phyloP scores from a whole-genome alignment of 2,888 invertebrate genomes.

The Nomada lathburiana region DNA sequence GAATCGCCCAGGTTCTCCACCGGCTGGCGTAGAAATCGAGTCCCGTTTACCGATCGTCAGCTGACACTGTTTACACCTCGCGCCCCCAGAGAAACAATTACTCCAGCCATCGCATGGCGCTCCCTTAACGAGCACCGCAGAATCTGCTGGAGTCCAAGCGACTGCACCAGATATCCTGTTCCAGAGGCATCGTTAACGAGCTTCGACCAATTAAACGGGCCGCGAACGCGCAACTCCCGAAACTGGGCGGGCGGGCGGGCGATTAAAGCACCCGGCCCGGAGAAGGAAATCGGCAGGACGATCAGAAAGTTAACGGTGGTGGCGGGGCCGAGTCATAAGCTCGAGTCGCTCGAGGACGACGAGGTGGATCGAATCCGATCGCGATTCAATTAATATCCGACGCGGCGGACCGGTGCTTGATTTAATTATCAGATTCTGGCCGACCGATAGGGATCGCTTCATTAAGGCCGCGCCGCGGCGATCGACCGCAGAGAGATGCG shows the following conservation, averaged over 20 bases:
- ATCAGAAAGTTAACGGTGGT: constrained; percentile 44
- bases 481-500: constrained; percentile 2
- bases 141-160: background rate
- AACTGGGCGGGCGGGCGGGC: constrained; percentile 14
- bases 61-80: too few species aligned
- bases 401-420: constrained; percentile 71
- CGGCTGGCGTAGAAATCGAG: too few species aligned
- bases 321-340: constrained; percentile 51
- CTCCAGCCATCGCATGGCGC: background rate
- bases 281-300: constrained; percentile 24
- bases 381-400: constrained; percentile 76
- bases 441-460: constrained; percentile 79
- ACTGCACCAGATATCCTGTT: background rate
- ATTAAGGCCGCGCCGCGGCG: constrained; percentile 65
- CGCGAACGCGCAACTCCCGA: constrained; percentile 29
- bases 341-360: constrained; percentile 66
- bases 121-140: background rate
- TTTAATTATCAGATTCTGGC: constrained; percentile 81
- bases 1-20: too few species aligned
- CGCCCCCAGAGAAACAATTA: background rate
- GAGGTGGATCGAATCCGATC: constrained; percentile 69
- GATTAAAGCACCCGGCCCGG: constrained; percentile 12
- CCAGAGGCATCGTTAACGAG: constrained; percentile 34
- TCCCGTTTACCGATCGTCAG: too few species aligned
- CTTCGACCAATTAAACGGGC: constrained; percentile 44